Percentiles rank a stretch among this genome's conserved stretches.
phyloP scores from a whole-genome alignment of 2,888 invertebrate species.

The Tineola bisselliella region DNA sequence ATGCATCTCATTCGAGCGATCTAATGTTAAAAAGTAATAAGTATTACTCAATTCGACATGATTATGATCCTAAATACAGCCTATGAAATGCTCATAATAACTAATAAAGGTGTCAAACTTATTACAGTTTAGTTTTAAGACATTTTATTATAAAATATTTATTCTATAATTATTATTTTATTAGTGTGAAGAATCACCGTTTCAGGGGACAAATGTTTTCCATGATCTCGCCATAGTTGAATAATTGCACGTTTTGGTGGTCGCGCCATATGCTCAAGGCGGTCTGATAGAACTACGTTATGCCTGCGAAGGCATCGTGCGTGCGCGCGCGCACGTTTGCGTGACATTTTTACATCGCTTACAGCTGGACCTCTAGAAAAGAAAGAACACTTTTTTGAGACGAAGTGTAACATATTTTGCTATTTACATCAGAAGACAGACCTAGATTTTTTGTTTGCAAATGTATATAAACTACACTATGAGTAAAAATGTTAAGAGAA shows the following conservation, averaged over 20 bases:
- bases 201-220: conserved; percentile 37
- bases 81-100: neutral
- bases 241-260: conserved; percentile 42
- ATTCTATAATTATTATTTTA: too few relatives aligned
- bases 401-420: too few relatives aligned
- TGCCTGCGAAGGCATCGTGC: conserved; percentile 43
- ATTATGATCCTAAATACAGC: neutral
- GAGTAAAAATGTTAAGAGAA: too few relatives aligned
- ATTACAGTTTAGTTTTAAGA: too few relatives aligned
- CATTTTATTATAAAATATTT: too few relatives aligned
- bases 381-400: neutral
- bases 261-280: conserved; percentile 45
- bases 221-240: conserved; percentile 47
- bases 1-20: conserved; percentile 44
- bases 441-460: too few relatives aligned
- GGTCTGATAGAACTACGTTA: conserved; percentile 44
- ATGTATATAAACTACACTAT: too few relatives aligned
- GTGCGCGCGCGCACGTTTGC: conserved; percentile 32
- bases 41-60: neutral
- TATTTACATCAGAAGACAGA: too few relatives aligned
- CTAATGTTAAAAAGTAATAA: conserved; percentile 22
- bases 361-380: conserved; percentile 39
- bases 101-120: conserved; percentile 5
- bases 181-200: conserved; percentile 37
- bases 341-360: conserved; percentile 41